Conservation (phyloP, 2,113 vertebrate species). For the Setophaga petechia region DNA sequence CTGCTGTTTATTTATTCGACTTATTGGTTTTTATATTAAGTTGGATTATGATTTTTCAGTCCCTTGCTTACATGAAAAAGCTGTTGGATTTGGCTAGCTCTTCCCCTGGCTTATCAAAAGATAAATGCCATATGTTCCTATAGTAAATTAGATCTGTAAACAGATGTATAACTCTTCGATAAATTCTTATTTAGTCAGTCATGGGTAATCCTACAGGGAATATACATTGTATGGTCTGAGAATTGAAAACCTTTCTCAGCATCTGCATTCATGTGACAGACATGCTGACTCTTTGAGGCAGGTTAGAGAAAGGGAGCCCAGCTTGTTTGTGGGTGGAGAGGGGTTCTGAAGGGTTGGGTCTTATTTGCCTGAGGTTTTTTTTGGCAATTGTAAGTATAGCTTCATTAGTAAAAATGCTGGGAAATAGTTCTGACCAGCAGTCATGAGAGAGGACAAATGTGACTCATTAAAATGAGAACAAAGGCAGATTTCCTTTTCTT, state of each 20-base stretch:
- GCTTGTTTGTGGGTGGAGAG: neutral
- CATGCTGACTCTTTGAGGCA: neutral
- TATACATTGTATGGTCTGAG: fast-evolving
- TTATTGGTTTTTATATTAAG: neutral
- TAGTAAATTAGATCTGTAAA: neutral
- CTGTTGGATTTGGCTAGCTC: neutral
- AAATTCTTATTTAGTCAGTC: neutral
- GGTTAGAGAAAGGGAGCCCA: neutral
- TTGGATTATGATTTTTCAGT: neutral
- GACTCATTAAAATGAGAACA: neutral
- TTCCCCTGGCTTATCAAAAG: neutral
- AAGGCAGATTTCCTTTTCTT: neutral
- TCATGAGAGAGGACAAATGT: neutral
- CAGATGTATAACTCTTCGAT: neutral
- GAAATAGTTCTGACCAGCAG: neutral
- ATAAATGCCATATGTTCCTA: neutral
- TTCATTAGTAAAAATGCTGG: neutral
- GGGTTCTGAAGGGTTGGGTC: neutral
- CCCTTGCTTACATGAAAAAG: neutral
- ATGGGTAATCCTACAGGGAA: neutral
- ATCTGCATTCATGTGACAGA: neutral
- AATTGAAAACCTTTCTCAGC: neutral
- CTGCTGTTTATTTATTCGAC: neutral
- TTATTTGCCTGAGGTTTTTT: neutral
- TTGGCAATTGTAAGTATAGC: neutral